phyloP scores from a whole-genome alignment of 2,113 vertebrate species.

The Phyllostomus hastatus region DNA sequence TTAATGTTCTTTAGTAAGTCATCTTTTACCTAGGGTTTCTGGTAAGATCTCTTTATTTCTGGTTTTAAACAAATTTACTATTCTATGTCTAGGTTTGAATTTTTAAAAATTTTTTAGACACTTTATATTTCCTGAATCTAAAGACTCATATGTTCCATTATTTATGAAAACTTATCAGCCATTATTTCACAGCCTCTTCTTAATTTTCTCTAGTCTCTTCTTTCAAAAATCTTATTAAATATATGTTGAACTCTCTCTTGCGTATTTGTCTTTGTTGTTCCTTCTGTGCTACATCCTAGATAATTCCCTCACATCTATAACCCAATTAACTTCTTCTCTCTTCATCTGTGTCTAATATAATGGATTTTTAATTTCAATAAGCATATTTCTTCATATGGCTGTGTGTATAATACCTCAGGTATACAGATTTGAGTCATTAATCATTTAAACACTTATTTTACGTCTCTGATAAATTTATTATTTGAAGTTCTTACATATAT shows the following conservation, averaged over 20 bases:
- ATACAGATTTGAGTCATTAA: conserved; percentile 11
- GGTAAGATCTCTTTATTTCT: background rate
- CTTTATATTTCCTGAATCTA: background rate
- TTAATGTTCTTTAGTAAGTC: background rate
- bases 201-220: background rate
- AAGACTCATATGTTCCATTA: background rate
- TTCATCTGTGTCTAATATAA: conserved; percentile 25
- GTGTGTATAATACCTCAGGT: background rate
- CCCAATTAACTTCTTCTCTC: conserved; percentile 21
- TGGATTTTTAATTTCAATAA: conserved; percentile 2
- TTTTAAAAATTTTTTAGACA: conserved; percentile 28
- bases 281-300: background rate
- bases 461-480: conserved; percentile 3
- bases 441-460: conserved; percentile 38
- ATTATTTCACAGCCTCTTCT: background rate
- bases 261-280: background rate
- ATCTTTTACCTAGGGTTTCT: background rate
- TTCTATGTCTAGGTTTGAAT: background rate
- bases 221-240: conserved; percentile 21
- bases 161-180: conserved; percentile 26
- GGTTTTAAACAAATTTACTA: conserved; percentile 30
- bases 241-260: background rate
- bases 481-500: conserved; percentile 16
- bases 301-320: background rate
- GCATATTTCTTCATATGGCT: background rate